Conservation (phyloP, 2,888 invertebrate species). For the Tachina grossa region DNA sequence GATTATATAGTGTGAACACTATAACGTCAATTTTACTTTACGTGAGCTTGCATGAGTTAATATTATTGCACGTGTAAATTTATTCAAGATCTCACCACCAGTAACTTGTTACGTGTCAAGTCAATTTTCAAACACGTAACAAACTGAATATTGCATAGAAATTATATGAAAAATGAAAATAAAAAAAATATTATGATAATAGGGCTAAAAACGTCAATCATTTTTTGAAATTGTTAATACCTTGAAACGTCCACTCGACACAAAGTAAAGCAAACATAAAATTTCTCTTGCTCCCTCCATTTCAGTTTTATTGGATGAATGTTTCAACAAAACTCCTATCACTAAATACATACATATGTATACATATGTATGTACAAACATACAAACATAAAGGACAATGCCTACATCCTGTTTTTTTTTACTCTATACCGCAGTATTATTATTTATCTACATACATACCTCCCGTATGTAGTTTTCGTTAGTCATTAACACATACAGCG, state of each 20-base stretch:
- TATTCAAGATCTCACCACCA: no score
- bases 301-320: not conserved
- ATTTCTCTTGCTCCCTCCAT: not conserved
- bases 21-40: no score
- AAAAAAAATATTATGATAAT: not conserved
- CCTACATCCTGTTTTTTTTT: no score
- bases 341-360: no score
- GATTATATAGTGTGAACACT: no score
- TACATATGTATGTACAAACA: not conserved
- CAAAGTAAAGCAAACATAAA: not conserved
- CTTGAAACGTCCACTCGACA: slow-evolving; percentile 26
- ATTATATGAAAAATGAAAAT: no score
- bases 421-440: no score
- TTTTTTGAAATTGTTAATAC: slow-evolving; percentile 33
- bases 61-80: no score
- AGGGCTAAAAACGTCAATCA: slow-evolving; percentile 40
- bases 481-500: slow-evolving; percentile 17
- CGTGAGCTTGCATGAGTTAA: no score
- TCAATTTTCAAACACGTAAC: not conserved
- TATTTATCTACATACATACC: no score
- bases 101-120: not conserved
- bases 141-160: not conserved
- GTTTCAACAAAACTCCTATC: not conserved
- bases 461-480: no score
- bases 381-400: no score